Evolutionary conservation across 2,113 vertebrate species (phyloP), one percentile per base, ranked within the genome.

Genomic region (Oncorhynchus kisutch): DNA sequence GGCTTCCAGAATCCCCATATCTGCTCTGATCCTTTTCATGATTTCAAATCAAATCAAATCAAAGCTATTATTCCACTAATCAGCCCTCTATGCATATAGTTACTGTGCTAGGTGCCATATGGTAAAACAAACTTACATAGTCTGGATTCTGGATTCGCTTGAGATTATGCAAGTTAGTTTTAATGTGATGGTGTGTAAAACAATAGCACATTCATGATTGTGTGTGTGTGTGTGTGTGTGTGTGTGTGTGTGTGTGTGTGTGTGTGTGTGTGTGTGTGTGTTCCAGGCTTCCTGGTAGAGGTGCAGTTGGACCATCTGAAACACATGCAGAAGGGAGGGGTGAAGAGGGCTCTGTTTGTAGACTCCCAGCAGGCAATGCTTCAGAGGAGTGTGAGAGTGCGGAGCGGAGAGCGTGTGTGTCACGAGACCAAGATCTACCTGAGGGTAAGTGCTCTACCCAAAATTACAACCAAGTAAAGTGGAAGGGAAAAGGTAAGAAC

Each of bases 271-370:
- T 65, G 34, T 65, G 34, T 73, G 31, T 73, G 60, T 66, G 72
- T 18, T 81, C 12, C 88, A 97, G 96, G 92, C 75, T 97, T 97
- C 85, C 91, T 92, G 1, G 95, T 95, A 65, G 95, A 97, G 80
- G 89, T 97, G 78, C 94, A 95, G 89, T 86, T 97, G 2, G 96
- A 97, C 81, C 93, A 89, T 75, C 89, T 92, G 72, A 97, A 97
- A 82, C 94, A 94, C 88, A 96, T 96, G 84, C 95, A 95, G 88
- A 97, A 95, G 80, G 94, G 93, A 2, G 94, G 93, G 0, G 86
- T 95, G 34, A 94, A 91, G 77, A 90, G 96, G 72, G 94, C 94
- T 0, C 90, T 97, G 62, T 97, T 97, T 81, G 71, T 95, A 73
- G 89, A 93, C 54, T 92, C 95, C 77, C 94, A 90, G 72, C 92